Evolutionary conservation across 1,140 invertebrate genomes (phyloP).

Genomic region (Drosophila trapezifrons): DNA sequence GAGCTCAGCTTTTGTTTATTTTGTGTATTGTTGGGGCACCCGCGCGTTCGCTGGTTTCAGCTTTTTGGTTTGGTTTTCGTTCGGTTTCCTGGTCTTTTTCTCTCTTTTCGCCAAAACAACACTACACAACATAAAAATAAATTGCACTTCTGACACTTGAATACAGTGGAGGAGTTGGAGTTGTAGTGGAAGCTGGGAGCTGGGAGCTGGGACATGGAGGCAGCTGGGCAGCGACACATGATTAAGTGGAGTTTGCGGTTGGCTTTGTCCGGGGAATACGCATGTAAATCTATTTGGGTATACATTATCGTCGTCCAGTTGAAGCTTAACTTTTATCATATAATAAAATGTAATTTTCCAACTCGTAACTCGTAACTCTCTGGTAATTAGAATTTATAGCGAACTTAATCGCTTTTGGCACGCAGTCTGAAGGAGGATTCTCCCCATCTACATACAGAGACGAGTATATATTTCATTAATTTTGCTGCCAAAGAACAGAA

Average conservation of each 20-base stretch:
- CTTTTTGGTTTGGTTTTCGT: conserved; percentile 14
- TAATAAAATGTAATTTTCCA: conserved; percentile 83
- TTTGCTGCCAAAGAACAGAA: conserved; percentile 43
- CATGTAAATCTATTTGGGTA: conserved; percentile 82
- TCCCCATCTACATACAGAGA: neutral
- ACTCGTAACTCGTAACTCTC: conserved; percentile 83
- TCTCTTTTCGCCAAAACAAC: conserved; percentile 63
- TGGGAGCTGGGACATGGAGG: neutral
- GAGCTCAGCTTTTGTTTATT: conserved; percentile 67
- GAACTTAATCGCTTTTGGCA: conserved; percentile 76
- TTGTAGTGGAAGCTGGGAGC: neutral
- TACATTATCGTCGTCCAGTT: conserved; percentile 83
- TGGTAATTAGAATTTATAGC: conserved; percentile 83
- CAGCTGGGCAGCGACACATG: conserved; percentile 64
- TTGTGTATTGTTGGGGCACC: conserved; percentile 63
- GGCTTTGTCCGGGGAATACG: conserved; percentile 71
- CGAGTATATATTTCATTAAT: conserved; percentile 55
- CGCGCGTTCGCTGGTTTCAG: conserved; percentile 44
- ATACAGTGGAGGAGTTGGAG: conserved; percentile 66
- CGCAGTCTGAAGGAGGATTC: conserved; percentile 16
- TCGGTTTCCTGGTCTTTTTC: conserved; percentile 31
- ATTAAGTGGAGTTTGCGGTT: conserved; percentile 81
- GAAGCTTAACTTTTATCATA: conserved; percentile 83
- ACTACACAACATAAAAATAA: conserved; percentile 81
- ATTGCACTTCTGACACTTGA: conserved; percentile 82